A percentile compares a stretch with the other conserved stretches of the same genome.
Evolutionary conservation across 2,888 invertebrate genomes (phyloP).

Genomic region (Tetranychus truncatus): DNA sequence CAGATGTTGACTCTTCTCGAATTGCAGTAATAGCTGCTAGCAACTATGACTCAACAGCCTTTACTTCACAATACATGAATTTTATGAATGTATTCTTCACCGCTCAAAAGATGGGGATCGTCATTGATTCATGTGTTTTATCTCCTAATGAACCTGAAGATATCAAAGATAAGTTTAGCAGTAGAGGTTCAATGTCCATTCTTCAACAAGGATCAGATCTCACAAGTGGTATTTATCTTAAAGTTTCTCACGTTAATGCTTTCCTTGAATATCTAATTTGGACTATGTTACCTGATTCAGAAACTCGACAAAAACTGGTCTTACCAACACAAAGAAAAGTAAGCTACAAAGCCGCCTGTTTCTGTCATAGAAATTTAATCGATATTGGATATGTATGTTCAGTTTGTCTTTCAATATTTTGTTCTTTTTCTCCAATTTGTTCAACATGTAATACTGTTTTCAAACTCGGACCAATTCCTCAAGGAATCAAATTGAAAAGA

Average conservation of each 20-base stretch:
- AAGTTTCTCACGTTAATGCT: slow-evolving; percentile 66
- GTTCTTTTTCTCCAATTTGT: slow-evolving; percentile 90
- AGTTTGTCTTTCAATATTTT: slow-evolving; percentile 83
- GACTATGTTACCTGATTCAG: slow-evolving; percentile 68
- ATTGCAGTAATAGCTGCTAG: slow-evolving; percentile 54
- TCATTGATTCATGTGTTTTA: slow-evolving; percentile 77
- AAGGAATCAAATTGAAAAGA: slow-evolving; percentile 20
- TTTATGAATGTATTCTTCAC: slow-evolving; percentile 98
- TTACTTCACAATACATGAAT: slow-evolving; percentile 87
- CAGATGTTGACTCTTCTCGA: slow-evolving; percentile 19
- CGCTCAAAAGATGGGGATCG: slow-evolving; percentile 61
- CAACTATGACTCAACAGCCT: slow-evolving; percentile 43
- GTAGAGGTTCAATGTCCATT: slow-evolving; percentile 10
- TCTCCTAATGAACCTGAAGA: slow-evolving; percentile 46
- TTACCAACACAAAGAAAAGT: slow-evolving; percentile 74
- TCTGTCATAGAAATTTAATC: slow-evolving; percentile 83
- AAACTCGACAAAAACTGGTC: slow-evolving; percentile 50
- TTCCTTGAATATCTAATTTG: slow-evolving; percentile 66
- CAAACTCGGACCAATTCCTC: slow-evolving; percentile 23
- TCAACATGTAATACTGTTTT: slow-evolving; percentile 61
- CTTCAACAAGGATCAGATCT: slow-evolving; percentile 63
- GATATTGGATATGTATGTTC: slow-evolving; percentile 95
- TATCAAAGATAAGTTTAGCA: slow-evolving; percentile 41
- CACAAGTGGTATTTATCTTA: slow-evolving; percentile 74
- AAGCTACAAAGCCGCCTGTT: slow-evolving; percentile 91